These are phyloP conservation scores for Cassiopea andromeda DNA, from an alignment of 30 jellyfish, hydroid and myxozoan genomes.

Conservation along the genomic window DNA sequence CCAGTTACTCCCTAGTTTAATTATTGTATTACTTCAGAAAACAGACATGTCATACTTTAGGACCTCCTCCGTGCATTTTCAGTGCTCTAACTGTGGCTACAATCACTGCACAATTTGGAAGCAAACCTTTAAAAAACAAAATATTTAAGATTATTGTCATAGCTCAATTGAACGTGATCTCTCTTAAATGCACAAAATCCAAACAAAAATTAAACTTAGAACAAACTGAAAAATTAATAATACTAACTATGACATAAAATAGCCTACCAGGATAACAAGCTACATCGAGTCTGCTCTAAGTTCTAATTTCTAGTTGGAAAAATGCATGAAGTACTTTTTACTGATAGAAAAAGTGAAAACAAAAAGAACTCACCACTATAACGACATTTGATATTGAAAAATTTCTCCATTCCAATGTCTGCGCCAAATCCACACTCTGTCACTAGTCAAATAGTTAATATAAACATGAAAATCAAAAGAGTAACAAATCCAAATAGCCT, in stretches of 20 bases:
- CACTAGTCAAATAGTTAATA: slow-evolving; percentile 20
- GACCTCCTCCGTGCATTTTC: slow-evolving; percentile 98
- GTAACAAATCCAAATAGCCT: no score
- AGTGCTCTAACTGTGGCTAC: slow-evolving; percentile 94
- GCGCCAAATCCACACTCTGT: slow-evolving; percentile 99
- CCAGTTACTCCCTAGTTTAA: no score
- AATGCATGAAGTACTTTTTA: not conserved
- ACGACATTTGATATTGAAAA: slow-evolving; percentile 94
- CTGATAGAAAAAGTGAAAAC: not conserved
- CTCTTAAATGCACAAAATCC: no score
- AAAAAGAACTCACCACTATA: slow-evolving; percentile 75
- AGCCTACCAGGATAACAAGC: no score
- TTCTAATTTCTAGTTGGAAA: not conserved
- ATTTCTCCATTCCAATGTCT: slow-evolving; percentile 96
- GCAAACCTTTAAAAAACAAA: slow-evolving; percentile 56
- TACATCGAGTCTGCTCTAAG: not conserved
- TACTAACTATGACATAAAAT: no score
- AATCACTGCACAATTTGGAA: slow-evolving; percentile 85
- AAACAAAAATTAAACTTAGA: no score
- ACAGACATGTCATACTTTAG: slow-evolving; percentile 53
- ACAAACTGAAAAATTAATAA: no score
- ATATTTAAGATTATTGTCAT: no score
- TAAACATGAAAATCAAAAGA: not conserved
- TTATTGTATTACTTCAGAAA: no score
- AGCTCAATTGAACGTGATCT: no score